Evolutionary conservation across 2,797 vertebrate genomes (phyloP).

Genomic region (Periophthalmus magnuspinnatus): DNA sequence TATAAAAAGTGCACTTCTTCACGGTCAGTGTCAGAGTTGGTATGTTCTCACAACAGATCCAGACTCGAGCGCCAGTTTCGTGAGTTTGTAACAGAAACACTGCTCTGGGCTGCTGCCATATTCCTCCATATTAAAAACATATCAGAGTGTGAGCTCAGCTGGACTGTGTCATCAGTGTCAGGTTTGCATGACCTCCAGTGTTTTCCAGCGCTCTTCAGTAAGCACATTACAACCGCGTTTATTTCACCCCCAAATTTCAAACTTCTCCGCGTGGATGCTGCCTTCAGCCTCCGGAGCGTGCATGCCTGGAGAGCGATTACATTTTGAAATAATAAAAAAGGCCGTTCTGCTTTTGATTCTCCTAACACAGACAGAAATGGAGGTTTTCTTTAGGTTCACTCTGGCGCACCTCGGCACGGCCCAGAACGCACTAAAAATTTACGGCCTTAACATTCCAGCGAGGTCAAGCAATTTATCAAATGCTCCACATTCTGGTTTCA

Average conservation of each 20-base stretch:
- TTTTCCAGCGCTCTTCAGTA: conserved; percentile 28
- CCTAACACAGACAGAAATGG: conserved; percentile 34
- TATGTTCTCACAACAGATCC: not conserved
- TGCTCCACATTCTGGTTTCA: conserved; percentile 99
- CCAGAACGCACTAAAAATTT: conserved; percentile 92
- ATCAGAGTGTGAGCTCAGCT: conserved; percentile 13
- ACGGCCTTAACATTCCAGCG: conserved; percentile 95
- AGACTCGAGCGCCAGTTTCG: not conserved
- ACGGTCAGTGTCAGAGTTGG: conserved; percentile 1
- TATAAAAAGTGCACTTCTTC: not conserved
- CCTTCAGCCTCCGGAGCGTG: conserved; percentile 17
- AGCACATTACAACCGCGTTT: conserved; percentile 57
- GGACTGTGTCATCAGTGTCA: conserved; percentile 23
- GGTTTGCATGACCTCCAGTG: conserved; percentile 19
- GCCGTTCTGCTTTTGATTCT: conserved; percentile 32
- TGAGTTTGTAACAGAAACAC: not conserved
- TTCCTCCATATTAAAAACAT: conserved; percentile 14
- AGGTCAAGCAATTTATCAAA: conserved; percentile 99
- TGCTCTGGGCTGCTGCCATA: not conserved
- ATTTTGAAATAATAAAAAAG: conserved; percentile 68
- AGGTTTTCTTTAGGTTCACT: conserved; percentile 53
- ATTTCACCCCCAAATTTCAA: conserved; percentile 52
- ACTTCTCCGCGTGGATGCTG: conserved; percentile 24
- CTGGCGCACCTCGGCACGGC: conserved; percentile 69
- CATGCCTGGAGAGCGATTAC: conserved; percentile 73